Evolutionary conservation across 2,113 vertebrate species (phyloP), one percentile per base, ranked within the genome.

Genomic region (Etia nguti): DNA sequence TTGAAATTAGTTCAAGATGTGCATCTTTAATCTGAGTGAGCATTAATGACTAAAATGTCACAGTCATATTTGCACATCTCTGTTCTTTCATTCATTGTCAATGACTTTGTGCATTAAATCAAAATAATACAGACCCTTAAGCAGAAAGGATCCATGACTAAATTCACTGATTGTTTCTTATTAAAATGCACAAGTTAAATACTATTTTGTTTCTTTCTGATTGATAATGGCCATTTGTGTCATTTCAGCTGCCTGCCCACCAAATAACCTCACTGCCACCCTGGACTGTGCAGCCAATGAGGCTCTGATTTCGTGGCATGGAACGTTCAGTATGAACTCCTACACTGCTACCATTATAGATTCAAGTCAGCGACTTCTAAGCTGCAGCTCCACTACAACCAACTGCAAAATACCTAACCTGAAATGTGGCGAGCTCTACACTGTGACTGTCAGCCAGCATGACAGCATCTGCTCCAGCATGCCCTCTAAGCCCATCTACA

Each of bases 161-260:
- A 54, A 54, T n/a, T 54, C 20, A n/a, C 20, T 54, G 52, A n/a
- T 2, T 54, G 20, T n/a, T 10, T n/a, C 20, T n/a, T 54, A 20
- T 9, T 10, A n/a, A 54, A 54, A 18, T n/a, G n/a, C 50, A 52
- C 8, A 75, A 50, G 70, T 50, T 20, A 12, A 77, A 50, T 31
- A 20, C 10, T 16, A 34, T 65, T 29, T 48, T 22, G 24, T 75
- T 48, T 75, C 70, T 50, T 77, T 48, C 68, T 75, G 22, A 75
- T 29, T 46, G 22, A 26, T 29, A 75, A 75, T 10, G 20, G 24
- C 68, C 26, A 31, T 59, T 62, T 79, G 3, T 18, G 9, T 80
- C 26, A n/a, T 73, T 83, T 79, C 83, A 97, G 97, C 91, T 26
- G 84, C 93, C 9, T 97, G 97, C 59, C 92, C 96, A 8, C 96